These are phyloP conservation scores for Pangasianodon hypophthalmus DNA, from an alignment of 2,113 vertebrate species.

Conservation along the genomic window DNA sequence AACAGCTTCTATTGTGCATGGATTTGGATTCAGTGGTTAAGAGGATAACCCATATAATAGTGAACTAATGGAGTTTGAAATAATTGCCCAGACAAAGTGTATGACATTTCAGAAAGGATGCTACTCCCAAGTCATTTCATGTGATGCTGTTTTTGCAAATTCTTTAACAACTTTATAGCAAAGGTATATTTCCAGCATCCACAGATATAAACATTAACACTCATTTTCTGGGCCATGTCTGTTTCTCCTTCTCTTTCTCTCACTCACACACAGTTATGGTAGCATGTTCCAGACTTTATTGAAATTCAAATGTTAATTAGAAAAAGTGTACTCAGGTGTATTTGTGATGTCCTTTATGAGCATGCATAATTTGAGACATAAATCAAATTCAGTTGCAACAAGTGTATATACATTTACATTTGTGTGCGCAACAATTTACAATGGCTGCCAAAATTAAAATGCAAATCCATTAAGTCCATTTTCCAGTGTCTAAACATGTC, in stretches of 20 bases:
- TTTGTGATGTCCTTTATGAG: neutral
- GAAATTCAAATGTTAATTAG: neutral
- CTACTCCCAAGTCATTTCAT: slow-evolving; percentile 64
- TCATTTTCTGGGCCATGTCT: neutral
- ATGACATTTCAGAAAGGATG: neutral
- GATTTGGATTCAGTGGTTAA: neutral
- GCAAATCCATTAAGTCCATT: too few relatives aligned
- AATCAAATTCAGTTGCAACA: neutral
- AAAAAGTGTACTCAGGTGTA: neutral
- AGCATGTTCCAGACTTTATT: neutral
- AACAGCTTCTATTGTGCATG: slow-evolving; percentile 2
- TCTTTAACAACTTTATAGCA: slow-evolving; percentile 8
- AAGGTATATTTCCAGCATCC: neutral
- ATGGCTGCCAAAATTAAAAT: neutral
- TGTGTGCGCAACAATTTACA: neutral
- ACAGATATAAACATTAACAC: neutral
- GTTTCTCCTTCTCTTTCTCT: neutral
- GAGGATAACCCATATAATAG: slow-evolving; percentile 54
- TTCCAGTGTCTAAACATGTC: neutral
- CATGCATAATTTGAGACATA: neutral
- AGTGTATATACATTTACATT: neutral
- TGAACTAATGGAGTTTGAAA: slow-evolving; percentile 26
- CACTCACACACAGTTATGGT: neutral
- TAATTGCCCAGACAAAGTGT: neutral
- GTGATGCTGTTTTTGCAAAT: slow-evolving; percentile 59